Evolutionary conservation across 2,113 vertebrate genomes (phyloP), one percentile per base, ranked within the genome.

Genomic region (Pterocles orientalis): DNA sequence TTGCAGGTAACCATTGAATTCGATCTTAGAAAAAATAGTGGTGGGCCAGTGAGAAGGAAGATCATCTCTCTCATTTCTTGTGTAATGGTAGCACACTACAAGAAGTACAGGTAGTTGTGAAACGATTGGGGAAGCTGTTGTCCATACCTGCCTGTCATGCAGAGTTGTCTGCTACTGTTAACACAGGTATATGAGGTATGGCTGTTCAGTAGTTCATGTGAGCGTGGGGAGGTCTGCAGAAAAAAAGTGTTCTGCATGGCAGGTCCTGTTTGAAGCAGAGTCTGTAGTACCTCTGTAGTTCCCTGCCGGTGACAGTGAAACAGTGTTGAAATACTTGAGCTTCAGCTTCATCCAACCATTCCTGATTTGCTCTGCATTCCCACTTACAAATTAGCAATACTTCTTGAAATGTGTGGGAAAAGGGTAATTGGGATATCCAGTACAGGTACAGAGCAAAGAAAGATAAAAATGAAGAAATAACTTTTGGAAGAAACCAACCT

Each of bases 351-450:
- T 61, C 41, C 47, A 58, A 0, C 36, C 7, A 9, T 79, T 94
- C 25, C 62, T 47, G 14, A n/a, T 86, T 79, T 11, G 6, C 70
- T 90, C 62, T 80, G 54, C n/a, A 8, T 80, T 93, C 41, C 19
- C 1, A 3, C 41, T 80, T 82, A 13, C 0, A 3, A 79, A 81
- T 75, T 62, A 88, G n/a, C 0, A 0, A 24, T 65, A 41, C 25
- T 92, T 73, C 62, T 88, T 62, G 43, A 58, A 69, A 29, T 1
- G 6, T 31, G 24, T 60, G 62, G 66, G 43, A 47, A 91, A 87
- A 73, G 68, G 28, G 23, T 68, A 56, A 3, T 89, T 33, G 68
- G 34, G 16, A 86, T 36, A 34, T n/a, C n/a, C 28, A 16, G 43
- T 81, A 34, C 33, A 75, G 76, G 83, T 71, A 10, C 29, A 48